Evolutionary conservation across 2,113 vertebrate genomes (phyloP), one percentile per base, ranked within the genome.

Genomic region (Anguilla rostrata): DNA sequence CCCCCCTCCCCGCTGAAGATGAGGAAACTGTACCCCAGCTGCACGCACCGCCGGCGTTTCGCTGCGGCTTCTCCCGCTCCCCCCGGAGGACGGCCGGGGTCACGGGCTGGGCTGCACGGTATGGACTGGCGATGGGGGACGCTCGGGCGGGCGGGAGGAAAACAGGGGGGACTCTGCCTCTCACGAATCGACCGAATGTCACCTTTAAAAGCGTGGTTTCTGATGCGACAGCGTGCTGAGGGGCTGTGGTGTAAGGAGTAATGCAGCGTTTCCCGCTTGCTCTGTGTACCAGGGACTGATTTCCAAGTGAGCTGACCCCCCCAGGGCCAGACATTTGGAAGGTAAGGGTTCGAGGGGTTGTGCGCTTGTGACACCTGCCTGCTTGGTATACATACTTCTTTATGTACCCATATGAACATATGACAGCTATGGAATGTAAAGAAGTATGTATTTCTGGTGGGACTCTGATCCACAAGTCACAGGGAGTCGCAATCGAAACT

Each of bases 401-500:
- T 99, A 99, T 99, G 97, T 99, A 97, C 98, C 98, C 98, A 99
- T 99, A 99, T 99, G 98, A 96, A 98, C 96, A 97, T 99, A 98
- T 94, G 92, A 97, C 94, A 97, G 96, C 98, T 99, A 99, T 99
- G 98, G 98, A 99, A 99, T 99, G 98, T 99, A 99, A 99, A 99
- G 98, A 99, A 99, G 98, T 99, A 99, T 99, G 98, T 99, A 99
- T 99, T 99, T 97, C 97, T 96, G 97, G 97, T 92, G 93, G 96
- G 98, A 98, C 94, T 91, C 83, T 78, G 90, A 94, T 94, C 96
- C 90, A 94, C 66, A 75, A 96, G 90, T 81, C 89, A 89, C 90
- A 89, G 84, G 80, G 91, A 87, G 87, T 87, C 66, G 29, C 20
- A 75, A 75, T 75, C 66, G 11, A 75, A 75, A 75, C 11, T n/a